phyloP scores from a whole-genome alignment of 2,113 vertebrate species.

The Sardina pilchardus region DNA sequence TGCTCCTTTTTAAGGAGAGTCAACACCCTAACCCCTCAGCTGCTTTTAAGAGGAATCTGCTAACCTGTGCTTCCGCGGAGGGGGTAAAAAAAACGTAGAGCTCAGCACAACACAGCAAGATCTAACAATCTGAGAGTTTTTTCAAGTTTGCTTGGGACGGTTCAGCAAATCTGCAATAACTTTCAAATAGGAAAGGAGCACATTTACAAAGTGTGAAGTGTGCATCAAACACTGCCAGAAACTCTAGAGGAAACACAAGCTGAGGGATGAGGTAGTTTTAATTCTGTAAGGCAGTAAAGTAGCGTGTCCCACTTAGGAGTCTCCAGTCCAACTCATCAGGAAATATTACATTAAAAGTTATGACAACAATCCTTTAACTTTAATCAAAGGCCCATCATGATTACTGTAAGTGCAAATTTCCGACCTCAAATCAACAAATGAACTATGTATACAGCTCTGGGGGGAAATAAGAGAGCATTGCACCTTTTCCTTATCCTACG shows the following conservation, averaged over 20 bases:
- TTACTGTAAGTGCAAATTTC: background rate
- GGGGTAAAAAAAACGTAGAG: constrained; percentile 32
- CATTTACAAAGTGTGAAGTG: constrained; percentile 1
- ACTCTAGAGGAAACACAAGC: constrained; percentile 15
- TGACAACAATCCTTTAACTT: too few species aligned
- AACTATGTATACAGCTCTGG: too few species aligned
- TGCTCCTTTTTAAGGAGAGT: constrained; percentile 26
- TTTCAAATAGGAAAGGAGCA: constrained; percentile 11
- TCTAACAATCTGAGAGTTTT: constrained; percentile 36
- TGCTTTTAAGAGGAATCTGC: constrained; percentile 34
- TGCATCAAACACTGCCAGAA: background rate
- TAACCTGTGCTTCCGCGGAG: constrained; percentile 37
- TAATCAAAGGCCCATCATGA: background rate
- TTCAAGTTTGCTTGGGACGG: constrained; percentile 39
- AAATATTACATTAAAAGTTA: background rate
- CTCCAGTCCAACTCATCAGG: too few species aligned
- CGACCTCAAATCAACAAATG: background rate
- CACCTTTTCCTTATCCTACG: too few species aligned
- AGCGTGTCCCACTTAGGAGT: background rate
- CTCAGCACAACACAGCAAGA: constrained; percentile 53
- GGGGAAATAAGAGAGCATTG: too few species aligned
- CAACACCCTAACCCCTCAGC: constrained; percentile 33
- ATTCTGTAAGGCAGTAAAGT: background rate
- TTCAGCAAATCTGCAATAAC: constrained; percentile 42
- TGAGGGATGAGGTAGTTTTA: background rate